phyloP scores from a whole-genome alignment of 1,140 invertebrate species.

The Papilio glaucus region DNA sequence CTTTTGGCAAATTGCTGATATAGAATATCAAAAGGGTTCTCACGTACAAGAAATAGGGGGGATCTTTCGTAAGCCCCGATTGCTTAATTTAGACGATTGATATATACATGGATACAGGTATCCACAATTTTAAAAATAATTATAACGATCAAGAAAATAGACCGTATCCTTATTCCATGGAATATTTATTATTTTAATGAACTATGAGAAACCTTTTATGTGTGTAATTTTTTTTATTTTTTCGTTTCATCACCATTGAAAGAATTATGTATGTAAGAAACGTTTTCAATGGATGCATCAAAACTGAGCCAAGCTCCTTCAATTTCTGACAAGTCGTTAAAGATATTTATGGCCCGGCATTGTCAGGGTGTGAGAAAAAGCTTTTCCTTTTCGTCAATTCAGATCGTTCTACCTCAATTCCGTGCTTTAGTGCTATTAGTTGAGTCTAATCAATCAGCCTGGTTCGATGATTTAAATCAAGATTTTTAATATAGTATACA shows the following conservation, averaged over 20 bases:
- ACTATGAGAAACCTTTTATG: too few relatives aligned
- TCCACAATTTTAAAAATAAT: not conserved
- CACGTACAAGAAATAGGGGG: slow-evolving; percentile 33
- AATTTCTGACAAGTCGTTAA: slow-evolving; percentile 17
- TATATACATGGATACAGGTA: not conserved
- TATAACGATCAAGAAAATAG: not conserved
- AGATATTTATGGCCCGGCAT: slow-evolving; percentile 22
- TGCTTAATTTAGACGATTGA: slow-evolving; percentile 30
- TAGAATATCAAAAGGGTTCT: slow-evolving; percentile 37
- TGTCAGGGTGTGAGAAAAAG: slow-evolving; percentile 10
- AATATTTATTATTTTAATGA: too few relatives aligned
- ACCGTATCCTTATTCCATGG: too few relatives aligned
- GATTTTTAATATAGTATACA: not conserved
- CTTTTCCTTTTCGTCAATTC: slow-evolving; percentile 23
- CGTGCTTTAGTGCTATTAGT: not conserved
- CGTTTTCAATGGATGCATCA: slow-evolving; percentile 10
- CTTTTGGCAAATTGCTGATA: slow-evolving; percentile 36
- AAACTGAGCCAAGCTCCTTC: not conserved
- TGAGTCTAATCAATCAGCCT: not conserved
- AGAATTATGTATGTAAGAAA: not conserved
- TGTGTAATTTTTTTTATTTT: too few relatives aligned
- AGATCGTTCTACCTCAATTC: slow-evolving; percentile 13
- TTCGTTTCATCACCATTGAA: too few relatives aligned
- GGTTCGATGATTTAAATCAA: not conserved
- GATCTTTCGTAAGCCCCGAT: slow-evolving; percentile 22